These are phyloP conservation scores for Arenaria interpres DNA, from an alignment of 2,113 vertebrate species.

Conservation along the genomic window DNA sequence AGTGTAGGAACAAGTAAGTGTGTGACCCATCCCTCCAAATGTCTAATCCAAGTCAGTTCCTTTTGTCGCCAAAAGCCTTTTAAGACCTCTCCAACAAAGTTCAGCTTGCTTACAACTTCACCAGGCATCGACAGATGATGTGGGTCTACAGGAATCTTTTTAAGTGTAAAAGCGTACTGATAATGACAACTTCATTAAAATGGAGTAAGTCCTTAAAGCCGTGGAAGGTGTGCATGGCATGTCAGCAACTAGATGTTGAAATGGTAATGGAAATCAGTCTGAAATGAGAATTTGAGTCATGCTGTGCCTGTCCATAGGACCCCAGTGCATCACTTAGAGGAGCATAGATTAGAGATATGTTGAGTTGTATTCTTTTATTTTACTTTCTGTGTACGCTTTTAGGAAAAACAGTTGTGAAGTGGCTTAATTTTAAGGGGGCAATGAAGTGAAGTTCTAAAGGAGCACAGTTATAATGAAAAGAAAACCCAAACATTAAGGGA, in stretches of 20 bases:
- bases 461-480: not conserved
- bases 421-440: not conserved
- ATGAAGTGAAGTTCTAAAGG: not conserved
- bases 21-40: not conserved
- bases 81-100: not conserved
- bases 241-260: not conserved
- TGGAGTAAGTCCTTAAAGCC: not conserved
- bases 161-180: not conserved
- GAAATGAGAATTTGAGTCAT: not conserved
- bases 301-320: not conserved
- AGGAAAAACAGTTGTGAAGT: not conserved
- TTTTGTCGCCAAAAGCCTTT: not conserved
- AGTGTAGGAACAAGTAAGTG: not conserved
- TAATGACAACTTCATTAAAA: not conserved
- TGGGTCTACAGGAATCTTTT: not conserved
- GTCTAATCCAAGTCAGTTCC: not conserved
- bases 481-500: not conserved
- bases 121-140: not conserved
- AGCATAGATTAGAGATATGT: not conserved
- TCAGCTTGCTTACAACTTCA: conserved; percentile 2
- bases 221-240: not conserved
- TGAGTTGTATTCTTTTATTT: not conserved
- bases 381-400: not conserved
- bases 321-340: not conserved
- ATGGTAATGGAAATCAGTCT: not conserved